Conservation (phyloP, 2,113 vertebrate genomes). For the Epinephelus cyanopodus region DNA sequence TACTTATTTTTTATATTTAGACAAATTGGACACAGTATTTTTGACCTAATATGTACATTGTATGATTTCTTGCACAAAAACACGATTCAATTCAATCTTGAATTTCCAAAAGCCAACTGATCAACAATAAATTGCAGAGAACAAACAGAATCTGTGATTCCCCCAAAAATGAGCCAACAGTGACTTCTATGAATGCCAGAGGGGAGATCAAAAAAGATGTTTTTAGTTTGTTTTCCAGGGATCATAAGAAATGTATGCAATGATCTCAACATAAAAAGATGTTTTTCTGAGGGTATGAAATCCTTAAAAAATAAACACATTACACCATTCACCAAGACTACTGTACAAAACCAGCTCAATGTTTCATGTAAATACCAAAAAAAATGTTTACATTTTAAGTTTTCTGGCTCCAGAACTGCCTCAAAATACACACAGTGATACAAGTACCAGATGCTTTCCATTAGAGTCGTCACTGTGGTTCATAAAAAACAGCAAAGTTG, state of each 20-base stretch:
- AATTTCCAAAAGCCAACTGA: neutral
- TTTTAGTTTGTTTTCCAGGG: neutral
- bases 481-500: neutral
- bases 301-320: neutral
- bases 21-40: neutral
- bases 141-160: neutral
- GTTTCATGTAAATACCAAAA: neutral
- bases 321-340: too few relatives aligned
- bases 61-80: neutral
- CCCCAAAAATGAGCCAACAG: neutral
- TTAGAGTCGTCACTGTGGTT: neutral
- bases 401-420: neutral
- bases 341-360: neutral
- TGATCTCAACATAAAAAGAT: neutral
- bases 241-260: constrained; percentile 8
- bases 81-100: neutral
- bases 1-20: neutral
- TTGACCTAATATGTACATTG: neutral
- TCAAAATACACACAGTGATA: neutral
- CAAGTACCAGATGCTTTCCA: neutral
- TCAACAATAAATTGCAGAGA: neutral
- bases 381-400: neutral
- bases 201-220: neutral
- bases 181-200: neutral
- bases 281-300: neutral